Conservation (phyloP, 1,140 invertebrate species). For the Atta cephalotes region DNA sequence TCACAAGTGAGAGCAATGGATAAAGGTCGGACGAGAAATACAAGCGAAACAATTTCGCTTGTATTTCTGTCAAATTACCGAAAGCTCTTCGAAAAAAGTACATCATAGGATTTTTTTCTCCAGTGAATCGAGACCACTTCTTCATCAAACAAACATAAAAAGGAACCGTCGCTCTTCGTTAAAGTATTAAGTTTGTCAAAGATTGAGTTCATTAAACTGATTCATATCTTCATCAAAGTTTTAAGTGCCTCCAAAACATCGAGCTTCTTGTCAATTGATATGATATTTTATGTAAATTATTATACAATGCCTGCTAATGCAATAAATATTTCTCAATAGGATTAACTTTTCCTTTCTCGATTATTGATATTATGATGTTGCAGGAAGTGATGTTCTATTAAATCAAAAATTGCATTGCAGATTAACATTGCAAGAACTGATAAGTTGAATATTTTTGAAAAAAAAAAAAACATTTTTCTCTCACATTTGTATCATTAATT, state of each 20-base stretch:
- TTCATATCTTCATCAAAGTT: neutral
- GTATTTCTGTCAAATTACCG: conserved; percentile 52
- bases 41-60: conserved; percentile 40
- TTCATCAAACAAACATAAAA: neutral
- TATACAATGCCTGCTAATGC: no score
- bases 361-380: neutral
- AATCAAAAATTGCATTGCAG: neutral
- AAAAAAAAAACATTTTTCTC: neutral
- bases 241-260: neutral
- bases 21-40: conserved; percentile 45
- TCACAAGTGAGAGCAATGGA: neutral
- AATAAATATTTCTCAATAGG: no score
- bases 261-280: neutral
- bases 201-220: neutral
- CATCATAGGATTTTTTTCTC: neutral
- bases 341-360: neutral
- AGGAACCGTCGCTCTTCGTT: neutral
- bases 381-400: neutral
- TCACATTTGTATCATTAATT: neutral
- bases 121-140: neutral
- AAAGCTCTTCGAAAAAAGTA: neutral
- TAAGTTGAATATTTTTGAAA: neutral
- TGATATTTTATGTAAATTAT: neutral
- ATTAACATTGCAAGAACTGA: neutral
- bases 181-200: neutral